Evolutionary conservation across 2,797 vertebrate genomes (phyloP), one percentile per base, ranked within the genome.

Genomic region (Xenops minutus): DNA sequence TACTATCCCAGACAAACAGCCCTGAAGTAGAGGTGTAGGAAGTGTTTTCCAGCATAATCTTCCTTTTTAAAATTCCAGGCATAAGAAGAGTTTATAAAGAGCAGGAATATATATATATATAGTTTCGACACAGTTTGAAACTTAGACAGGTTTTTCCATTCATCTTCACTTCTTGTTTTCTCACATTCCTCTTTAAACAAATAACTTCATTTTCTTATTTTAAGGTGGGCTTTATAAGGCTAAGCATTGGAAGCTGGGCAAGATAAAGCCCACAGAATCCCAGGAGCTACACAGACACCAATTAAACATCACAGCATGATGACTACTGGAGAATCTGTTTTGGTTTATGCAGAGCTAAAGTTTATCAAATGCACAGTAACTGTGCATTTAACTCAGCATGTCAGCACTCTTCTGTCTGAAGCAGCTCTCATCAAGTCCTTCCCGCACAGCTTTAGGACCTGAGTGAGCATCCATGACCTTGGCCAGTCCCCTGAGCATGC

Each of bases 401-500:
- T 49, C 11, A 30, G 7, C 21, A 7, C 36, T 64, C 43, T 54
- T 46, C 12, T 23, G 44, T 32, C 44, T 54, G 32, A 12, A 63
- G 55, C 41, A 64, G 51, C 20, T 80, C 51, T 80, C 43, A 64
- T 15, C 1, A 3, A 83, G 54, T 61, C 59, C 22, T 61, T 61
- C 6, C 29, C 26, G 26, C 8, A 30, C 9, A 85, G 16, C 20
- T 77, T 49, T 0, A 10, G 27, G 49, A 73, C 10, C 14, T 10
- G 3, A 12, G 19, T 48, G 52, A 56, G 8, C 15, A 34, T 39
- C 11, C 0, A 0, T 73, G 48, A 80, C 14, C 18, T n/a, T 20
- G 1, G 12, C 9, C 43, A 23, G 43, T 19, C 22, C 29, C 27
- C 41, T 3, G 0, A 13, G 14, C 24, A 27, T 1, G 2, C 16